A percentile compares a stretch with the other conserved stretches of the same genome.
Evolutionary conservation across 2,113 vertebrate species (phyloP).

Genomic region (Scytalopus superciliaris): DNA sequence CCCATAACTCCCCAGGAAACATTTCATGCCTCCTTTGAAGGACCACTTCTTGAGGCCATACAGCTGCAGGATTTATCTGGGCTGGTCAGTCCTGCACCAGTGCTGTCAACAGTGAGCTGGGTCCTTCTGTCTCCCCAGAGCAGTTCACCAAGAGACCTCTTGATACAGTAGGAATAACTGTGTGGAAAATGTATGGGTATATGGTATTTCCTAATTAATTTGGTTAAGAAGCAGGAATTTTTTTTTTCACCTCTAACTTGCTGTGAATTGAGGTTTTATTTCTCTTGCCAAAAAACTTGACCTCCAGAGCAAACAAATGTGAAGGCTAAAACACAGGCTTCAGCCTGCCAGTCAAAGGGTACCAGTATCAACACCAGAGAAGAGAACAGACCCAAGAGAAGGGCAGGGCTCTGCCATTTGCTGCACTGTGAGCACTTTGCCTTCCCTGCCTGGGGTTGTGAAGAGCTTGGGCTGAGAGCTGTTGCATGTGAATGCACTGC

Average conservation of each 20-base stretch:
- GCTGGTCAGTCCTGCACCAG: not conserved
- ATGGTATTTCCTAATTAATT: not conserved
- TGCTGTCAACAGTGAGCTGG: not conserved
- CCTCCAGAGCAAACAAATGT: not conserved
- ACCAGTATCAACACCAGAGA: not conserved
- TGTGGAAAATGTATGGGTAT: not conserved
- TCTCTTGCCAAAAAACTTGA: not conserved
- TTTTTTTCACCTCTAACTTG: not conserved
- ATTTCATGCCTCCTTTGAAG: not conserved
- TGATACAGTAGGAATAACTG: not conserved
- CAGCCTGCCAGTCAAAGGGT: not conserved
- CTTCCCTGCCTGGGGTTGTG: not conserved
- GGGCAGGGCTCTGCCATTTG: not conserved
- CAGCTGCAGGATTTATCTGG: not conserved
- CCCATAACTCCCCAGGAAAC: not conserved
- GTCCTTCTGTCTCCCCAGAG: not conserved
- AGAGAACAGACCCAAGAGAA: not conserved
- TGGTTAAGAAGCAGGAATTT: not conserved
- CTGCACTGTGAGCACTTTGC: not conserved
- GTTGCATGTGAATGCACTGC: not conserved
- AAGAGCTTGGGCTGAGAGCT: conserved; percentile 1
- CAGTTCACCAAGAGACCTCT: not conserved
- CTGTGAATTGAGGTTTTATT: not conserved
- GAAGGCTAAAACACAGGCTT: not conserved
- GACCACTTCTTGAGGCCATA: not conserved